Base-by-base conservation (phyloP, 2,113 vertebrate genomes). In the Cryptomyrus ogoouensis region DNA sequence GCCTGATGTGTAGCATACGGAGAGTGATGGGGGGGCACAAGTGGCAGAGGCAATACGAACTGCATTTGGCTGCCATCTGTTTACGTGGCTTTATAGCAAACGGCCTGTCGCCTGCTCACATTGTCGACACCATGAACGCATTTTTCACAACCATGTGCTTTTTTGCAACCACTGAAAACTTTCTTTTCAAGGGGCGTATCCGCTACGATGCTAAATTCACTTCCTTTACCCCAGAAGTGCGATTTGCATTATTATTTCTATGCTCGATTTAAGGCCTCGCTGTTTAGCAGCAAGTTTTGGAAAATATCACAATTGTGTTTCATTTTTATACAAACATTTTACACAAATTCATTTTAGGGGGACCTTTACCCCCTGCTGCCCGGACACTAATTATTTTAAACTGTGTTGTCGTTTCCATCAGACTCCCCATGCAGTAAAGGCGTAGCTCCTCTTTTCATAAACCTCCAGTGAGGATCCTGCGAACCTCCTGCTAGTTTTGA, bases 1-100 rank as follows among this genome's bases (percentile, higher is more conserved):
- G 80, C 77, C 17, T 62, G 42, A 58, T 85, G 74, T 56, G n/a
- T 85, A 85, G 42, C 93, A 91, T 91, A 92, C 91, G 91, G 91
- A 92, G 92, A 93, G 93, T 77, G 93, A 93, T 91, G 9, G 89
- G 92, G 94, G 93, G 92, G 93, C 94, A 93, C 94, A 93, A 93
- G 93, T 93, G 94, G 93, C 93, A 92, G 87, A 92, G 93, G 91
- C 93, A 95, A 93, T 95, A 95, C 95, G 50, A 17, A 95, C 93
- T 92, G 92, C 93, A 95, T 95, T 96, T 95, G 94, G 93, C 92
- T 91, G 90, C 92, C 94, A 95, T 95, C 93, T 96, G 95, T 95
- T 94, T 93, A 89, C 91, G 92, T 90, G 92, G 93, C 93, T 91
- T 94, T 92, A 90, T 93, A 92, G 93, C 93, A 92, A 93, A 94